phyloP scores from a whole-genome alignment of 2,888 invertebrate species.

The Laothoe populi region DNA sequence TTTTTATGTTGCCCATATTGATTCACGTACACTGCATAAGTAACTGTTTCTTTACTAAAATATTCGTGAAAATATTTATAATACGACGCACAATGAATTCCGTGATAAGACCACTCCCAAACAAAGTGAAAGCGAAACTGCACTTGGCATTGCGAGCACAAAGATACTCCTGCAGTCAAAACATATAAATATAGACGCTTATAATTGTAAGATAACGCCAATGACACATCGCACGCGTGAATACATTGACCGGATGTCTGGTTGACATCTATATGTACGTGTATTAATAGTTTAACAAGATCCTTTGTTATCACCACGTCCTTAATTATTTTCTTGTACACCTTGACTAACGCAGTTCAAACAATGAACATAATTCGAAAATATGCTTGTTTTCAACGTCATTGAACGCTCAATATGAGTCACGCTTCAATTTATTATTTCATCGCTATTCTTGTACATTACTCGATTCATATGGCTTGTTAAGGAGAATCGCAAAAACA shows the following conservation, averaged over 20 bases:
- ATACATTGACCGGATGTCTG: constrained; percentile 60
- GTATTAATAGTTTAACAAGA: constrained; percentile 3
- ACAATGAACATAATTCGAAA: constrained; percentile 15
- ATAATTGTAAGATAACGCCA: constrained; percentile 73
- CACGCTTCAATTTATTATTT: constrained; percentile 21
- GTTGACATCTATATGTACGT: constrained; percentile 39
- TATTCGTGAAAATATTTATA: constrained; percentile 41
- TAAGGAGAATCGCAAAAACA: constrained; percentile 19
- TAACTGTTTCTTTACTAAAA: constrained; percentile 37
- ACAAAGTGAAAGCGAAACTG: constrained; percentile 68
- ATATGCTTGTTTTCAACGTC: constrained; percentile 17
- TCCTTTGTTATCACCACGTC: constrained; percentile 17
- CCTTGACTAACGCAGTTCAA: constrained; percentile 16
- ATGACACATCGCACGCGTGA: constrained; percentile 73
- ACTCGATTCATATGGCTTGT: constrained; percentile 20
- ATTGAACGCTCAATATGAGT: constrained; percentile 15
- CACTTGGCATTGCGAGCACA: constrained; percentile 50
- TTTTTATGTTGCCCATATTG: constrained; percentile 77
- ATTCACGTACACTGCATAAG: constrained; percentile 39
- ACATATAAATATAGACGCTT: constrained; percentile 59
- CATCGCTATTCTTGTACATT: constrained; percentile 24
- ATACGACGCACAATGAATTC: constrained; percentile 37
- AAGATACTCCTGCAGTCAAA: constrained; percentile 58
- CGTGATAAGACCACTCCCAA: constrained; percentile 61
- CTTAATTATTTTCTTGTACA: constrained; percentile 19